phyloP scores from a whole-genome alignment of 1,140 invertebrate genomes.

The Atta texana region DNA sequence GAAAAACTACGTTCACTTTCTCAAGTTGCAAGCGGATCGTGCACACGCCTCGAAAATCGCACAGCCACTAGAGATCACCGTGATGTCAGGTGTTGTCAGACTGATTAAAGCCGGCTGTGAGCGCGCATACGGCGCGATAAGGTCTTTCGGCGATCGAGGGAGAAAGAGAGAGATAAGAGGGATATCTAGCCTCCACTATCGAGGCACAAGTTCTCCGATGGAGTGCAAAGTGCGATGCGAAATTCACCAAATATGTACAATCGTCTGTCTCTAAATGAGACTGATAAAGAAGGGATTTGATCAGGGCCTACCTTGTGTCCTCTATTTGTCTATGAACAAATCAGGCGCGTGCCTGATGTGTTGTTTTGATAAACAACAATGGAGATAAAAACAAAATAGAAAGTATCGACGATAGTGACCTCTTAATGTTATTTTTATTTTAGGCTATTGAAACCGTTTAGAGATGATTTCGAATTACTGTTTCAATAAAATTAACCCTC shows the following conservation, averaged over 20 bases:
- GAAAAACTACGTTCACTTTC: slow-evolving; percentile 38
- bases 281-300: slow-evolving; percentile 16
- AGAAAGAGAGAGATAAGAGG: slow-evolving; percentile 23
- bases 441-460: not conserved
- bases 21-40: slow-evolving; percentile 45
- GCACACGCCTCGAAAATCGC: slow-evolving; percentile 58
- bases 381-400: not conserved
- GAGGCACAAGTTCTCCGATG: not conserved
- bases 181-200: slow-evolving; percentile 39
- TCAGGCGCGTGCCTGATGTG: not conserved
- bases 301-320: slow-evolving; percentile 18
- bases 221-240: slow-evolving; percentile 1
- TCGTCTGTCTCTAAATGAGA: slow-evolving; percentile 4
- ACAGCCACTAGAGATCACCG: slow-evolving; percentile 43
- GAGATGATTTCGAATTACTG: not conserved
- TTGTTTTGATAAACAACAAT: not conserved
- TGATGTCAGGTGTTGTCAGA: slow-evolving; percentile 47
- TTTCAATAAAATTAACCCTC: not conserved
- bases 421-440: not conserved
- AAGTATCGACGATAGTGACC: not conserved
- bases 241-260: not conserved
- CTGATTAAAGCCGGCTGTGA: slow-evolving; percentile 31
- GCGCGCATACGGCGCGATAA: slow-evolving; percentile 17
- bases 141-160: slow-evolving; percentile 36
- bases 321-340: not conserved